Percentiles rank a stretch among this genome's conserved stretches.
Evolutionary conservation across 2,113 vertebrate genomes (phyloP).

Genomic region (Turdus rufiventris): DNA sequence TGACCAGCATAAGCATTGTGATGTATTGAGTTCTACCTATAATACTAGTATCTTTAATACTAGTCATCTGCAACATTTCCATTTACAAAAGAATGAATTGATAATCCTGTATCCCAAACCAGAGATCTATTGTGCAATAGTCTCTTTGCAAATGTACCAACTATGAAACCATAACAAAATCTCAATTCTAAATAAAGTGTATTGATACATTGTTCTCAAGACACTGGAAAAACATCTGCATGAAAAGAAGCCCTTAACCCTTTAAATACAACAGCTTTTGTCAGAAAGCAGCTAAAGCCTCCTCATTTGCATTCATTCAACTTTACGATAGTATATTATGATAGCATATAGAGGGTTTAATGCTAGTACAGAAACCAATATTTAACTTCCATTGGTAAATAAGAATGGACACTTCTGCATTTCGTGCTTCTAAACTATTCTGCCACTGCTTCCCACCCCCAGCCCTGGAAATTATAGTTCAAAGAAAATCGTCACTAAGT

Average conservation of each 20-base stretch:
- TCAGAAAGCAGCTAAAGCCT: not conserved
- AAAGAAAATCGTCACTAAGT: not conserved
- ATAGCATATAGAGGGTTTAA: not conserved
- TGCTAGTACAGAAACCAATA: not conserved
- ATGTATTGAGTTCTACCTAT: not conserved
- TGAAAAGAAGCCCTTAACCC: not conserved
- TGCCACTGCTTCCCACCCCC: not conserved
- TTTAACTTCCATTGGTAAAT: not conserved
- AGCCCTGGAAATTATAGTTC: not conserved
- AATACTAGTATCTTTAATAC: constrained; percentile 23
- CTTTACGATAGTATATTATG: not conserved
- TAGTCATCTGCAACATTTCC: not conserved
- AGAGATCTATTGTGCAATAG: not conserved
- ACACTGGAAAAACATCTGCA: not conserved
- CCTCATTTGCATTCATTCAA: not conserved
- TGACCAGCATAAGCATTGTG: not conserved
- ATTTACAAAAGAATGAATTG: not conserved
- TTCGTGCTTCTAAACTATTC: not conserved
- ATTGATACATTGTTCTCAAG: constrained; percentile 3
- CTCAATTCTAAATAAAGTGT: constrained; percentile 19
- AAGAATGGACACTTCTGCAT: not conserved
- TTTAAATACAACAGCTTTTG: not conserved
- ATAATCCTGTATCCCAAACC: not conserved
- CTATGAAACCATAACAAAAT: not conserved
- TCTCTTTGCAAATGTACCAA: not conserved